Evolutionary conservation across 2,797 vertebrate genomes (phyloP), one percentile per base, ranked within the genome.

Genomic region (Lophotriccus pileatus): DNA sequence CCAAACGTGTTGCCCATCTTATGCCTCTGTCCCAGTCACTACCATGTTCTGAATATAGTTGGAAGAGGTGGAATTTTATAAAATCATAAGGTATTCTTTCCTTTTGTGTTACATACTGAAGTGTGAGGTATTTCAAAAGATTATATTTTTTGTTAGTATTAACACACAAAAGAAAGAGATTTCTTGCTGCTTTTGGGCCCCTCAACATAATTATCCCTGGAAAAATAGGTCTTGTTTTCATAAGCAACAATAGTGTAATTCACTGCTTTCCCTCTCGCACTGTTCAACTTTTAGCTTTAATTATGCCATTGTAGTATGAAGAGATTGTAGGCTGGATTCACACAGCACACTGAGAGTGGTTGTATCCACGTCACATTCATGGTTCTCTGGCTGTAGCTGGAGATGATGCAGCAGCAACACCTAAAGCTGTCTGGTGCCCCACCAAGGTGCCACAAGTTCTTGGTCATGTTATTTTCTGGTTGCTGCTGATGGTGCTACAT

Each of bases 281-380:
- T 60, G 47, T 49, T 68, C 32, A 59, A 58, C 47, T 72, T 76
- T 89, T 55, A 52, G 46, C 27, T 67, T 75, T 62, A 56, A 39
- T 49, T 36, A n/a, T 70, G 28, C n/a, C 19, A 15, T 18, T 53
- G 47, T 15, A 36, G 5, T 20, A 11, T 30, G 44, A 69, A 39
- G n/a, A 62, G 27, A 47, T 7, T 17, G 34, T 69, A 41, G 63
- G 20, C 43, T 8, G 6, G 27, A 43, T 64, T 86, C 46, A 22
- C 24, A 5, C 43, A 49, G 44, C 2, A 4, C 74, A 22, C 30
- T 10, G 55, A 19, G 41, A 50, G 25, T 22, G 12, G 22, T 41
- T 43, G 22, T 27, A n/a, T 30, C 55, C 55, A 25, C 0, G 0
- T 27, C 19, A 21, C 2, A 20, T 34, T 63, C 4, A 0, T 19